Evolutionary conservation across 1,140 invertebrate species (phyloP), one percentile per base, ranked within the genome.

Genomic region (Hylyphantes graminicola): DNA sequence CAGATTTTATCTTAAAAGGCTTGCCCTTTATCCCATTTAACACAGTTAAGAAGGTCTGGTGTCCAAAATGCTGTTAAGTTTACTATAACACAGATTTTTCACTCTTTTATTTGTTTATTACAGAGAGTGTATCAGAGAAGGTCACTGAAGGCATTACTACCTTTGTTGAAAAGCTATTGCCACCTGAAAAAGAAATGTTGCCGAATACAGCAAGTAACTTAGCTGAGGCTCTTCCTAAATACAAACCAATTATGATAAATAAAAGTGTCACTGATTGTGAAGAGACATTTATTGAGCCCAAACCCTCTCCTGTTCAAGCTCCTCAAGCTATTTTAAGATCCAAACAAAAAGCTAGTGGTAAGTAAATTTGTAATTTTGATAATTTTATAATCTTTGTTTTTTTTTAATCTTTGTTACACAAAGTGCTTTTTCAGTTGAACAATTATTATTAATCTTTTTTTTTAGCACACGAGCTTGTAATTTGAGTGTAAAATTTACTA

Each of bases 111-210:
- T 53, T 51, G 35, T 8, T 65, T 68, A 17, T 73, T 82, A 53
- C 50, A 75, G 70, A 75, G 13, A 50, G 72, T n/a, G 72, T 83
- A 15, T 63, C 81, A 11, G 81, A 83, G 67, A 83, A 83, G 48
- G 21, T 83, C 7, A 76, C 50, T 67, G 81, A 83, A 55, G 72
- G 81, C 7, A 61, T 83, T 59, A 68, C 81, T 48, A 76, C 54
- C 13, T 75, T 83, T 57, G 72, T 83, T 54, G 81, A 83, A 35
- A 75, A 83, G 19, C 48, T 83, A 7, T 48, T 75, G 17, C 72
- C 81, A 17, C 17, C 81, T 8, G 79, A 82, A 0, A 83, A 76
- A 19, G 51, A 15, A 55, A 17, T 35, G 17, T 9, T 65, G 21
- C 11, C 50, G 10, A 6, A 10, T 2, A 53, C 74, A 68, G 51